Base-by-base conservation (phyloP, 2,888 invertebrate genomes). In the Thecophora atra region DNA sequence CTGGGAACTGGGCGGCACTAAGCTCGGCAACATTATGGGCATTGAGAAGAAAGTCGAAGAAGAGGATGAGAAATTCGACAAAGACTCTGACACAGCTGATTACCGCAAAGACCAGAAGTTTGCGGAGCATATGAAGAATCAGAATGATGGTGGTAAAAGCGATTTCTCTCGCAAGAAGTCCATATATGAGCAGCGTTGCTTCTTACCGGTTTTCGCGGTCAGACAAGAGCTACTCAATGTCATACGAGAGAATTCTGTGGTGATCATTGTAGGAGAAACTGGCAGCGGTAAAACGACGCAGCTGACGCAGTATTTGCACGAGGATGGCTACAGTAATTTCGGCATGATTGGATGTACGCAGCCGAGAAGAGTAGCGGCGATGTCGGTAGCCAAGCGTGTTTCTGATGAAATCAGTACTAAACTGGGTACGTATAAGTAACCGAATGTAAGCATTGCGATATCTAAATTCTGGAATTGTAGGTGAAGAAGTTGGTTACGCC, bases 381-480 rank as follows among this genome's bases (percentile, higher is more conserved):
- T 99, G 99, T 97, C 98, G 0, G 99, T 99, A 0, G 99, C 99
- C 1, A 99, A 99, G 87, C 91, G 99, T 80, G 99, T 99, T 15
- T 95, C 98, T 2, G 99, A 99, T 84, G 99, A 99, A 89, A 98
- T 99, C 97, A 90, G 91, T 47, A 94, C 95, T 0, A 92, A 92
- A 74, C 87, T 98, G 56, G 98, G 92, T 91, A 76, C 81, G 81
- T 75, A n/a, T 60, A 8, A 24, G 4, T 5, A 21, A 64, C 8
- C n/a, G n/a, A n/a, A n/a, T n/a, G n/a, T n/a, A 42, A 0, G n/a
- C 24, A 1, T 42, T 52, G 26, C 58, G 58, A 30, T 67, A n/a
- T n/a, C 19, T 28, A 52, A 56, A 60, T 52, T 73, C 47, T 68
- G 19, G 21, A n/a, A 19, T 73, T 70, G 0, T 81, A 91, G 91